Evolutionary conservation across 2,888 invertebrate genomes (phyloP).

Genomic region (Eugnorisma glareosa): DNA sequence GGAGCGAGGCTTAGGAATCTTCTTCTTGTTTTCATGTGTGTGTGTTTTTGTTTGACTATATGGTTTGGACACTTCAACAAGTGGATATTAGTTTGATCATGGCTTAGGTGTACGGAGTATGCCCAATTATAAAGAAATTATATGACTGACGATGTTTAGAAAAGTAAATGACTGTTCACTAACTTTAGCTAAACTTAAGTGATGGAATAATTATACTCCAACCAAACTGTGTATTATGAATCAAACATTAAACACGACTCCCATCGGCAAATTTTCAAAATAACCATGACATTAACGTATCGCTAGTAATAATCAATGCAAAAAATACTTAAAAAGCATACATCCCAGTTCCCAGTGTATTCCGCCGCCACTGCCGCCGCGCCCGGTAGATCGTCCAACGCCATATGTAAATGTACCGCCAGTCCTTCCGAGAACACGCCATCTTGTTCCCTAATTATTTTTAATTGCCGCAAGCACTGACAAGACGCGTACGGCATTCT

Average conservation of each 20-base stretch:
- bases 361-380: slow-evolving; percentile 62
- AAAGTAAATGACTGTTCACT: neutral
- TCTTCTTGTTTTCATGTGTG: neutral
- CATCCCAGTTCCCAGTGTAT: slow-evolving; percentile 15
- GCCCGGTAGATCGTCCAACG: slow-evolving; percentile 70
- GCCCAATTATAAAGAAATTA: neutral
- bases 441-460: slow-evolving; percentile 90
- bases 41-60: neutral
- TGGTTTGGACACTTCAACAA: neutral
- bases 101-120: neutral
- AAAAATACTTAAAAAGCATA: slow-evolving; percentile 15
- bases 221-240: neutral
- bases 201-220: neutral
- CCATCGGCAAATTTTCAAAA: neutral
- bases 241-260: neutral
- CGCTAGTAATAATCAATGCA: neutral
- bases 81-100: neutral
- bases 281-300: neutral
- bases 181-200: neutral
- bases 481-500: slow-evolving; percentile 86
- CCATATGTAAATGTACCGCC: slow-evolving; percentile 88
- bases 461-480: slow-evolving; percentile 89
- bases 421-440: slow-evolving; percentile 89
- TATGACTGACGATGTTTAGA: neutral
- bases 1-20: slow-evolving; percentile 27